These are phyloP conservation scores for Brachyhypopomus occidentalis DNA, from an alignment of 2,113 vertebrate species.

Conservation along the genomic window DNA sequence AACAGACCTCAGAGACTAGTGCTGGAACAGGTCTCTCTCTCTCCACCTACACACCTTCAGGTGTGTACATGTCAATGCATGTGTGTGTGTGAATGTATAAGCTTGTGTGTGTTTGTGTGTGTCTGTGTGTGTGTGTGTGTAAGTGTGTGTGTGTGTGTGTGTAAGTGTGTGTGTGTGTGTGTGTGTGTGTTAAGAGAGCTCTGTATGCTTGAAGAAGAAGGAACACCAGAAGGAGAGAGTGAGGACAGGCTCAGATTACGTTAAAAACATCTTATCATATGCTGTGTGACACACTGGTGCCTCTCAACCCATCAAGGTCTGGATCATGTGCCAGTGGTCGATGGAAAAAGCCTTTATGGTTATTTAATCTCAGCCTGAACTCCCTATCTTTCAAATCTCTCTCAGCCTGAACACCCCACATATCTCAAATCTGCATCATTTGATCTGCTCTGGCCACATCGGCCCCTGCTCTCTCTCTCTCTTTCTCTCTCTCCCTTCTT, in stretches of 20 bases:
- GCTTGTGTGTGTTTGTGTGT: too few species aligned
- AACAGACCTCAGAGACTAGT: too few species aligned
- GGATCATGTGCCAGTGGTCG: slow-evolving; percentile 47
- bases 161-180: neutral
- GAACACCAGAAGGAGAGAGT: slow-evolving; percentile 24
- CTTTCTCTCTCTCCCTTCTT: slow-evolving; percentile 16
- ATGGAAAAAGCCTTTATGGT: slow-evolving; percentile 54
- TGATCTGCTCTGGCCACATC: slow-evolving; percentile 55
- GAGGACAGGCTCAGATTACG: slow-evolving; percentile 38
- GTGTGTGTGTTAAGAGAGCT: neutral
- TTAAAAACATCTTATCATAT: slow-evolving; percentile 56
- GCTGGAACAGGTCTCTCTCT: too few species aligned
- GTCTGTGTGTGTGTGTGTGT: neutral
- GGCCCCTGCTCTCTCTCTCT: slow-evolving; percentile 17
- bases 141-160: neutral
- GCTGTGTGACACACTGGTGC: slow-evolving; percentile 51
- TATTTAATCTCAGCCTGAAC: slow-evolving; percentile 55
- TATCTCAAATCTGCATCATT: slow-evolving; percentile 59
- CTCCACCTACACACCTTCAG: too few species aligned
- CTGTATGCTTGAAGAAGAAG: neutral
- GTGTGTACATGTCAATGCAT: too few species aligned
- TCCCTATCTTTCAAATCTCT: slow-evolving; percentile 51
- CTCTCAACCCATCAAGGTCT: slow-evolving; percentile 31
- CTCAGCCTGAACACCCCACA: slow-evolving; percentile 39
- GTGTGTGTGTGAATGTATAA: neutral